Evolutionary conservation across 1,140 invertebrate species (phyloP).

Genomic region (Eriocheir sinensis): DNA sequence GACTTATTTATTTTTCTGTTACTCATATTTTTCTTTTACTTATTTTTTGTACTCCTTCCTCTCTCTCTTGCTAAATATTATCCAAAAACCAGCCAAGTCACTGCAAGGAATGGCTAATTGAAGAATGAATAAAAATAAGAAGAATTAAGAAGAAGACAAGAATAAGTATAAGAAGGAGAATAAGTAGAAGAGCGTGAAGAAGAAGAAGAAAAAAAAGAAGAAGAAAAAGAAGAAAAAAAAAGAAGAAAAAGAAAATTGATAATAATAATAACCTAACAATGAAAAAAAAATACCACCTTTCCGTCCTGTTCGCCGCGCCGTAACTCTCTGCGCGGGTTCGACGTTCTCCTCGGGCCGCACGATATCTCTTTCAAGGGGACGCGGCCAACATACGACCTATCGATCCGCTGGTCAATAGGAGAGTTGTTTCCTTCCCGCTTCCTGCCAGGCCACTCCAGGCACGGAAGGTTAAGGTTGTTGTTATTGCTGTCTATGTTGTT

Average conservation of each 20-base stretch:
- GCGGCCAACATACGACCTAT: neutral
- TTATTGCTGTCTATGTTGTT: neutral
- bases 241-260: neutral
- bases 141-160: too few species aligned
- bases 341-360: conserved; percentile 9
- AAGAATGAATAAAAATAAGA: too few species aligned
- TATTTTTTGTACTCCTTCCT: too few species aligned
- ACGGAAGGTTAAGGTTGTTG: neutral
- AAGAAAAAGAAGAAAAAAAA: neutral
- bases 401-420: neutral
- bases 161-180: too few species aligned
- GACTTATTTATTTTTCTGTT: too few species aligned
- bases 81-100: too few species aligned
- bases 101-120: too few species aligned
- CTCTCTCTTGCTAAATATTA: too few species aligned
- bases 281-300: neutral
- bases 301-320: neutral
- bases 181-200: too few species aligned
- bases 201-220: too few species aligned
- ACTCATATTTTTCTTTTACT: too few species aligned
- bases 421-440: neutral
- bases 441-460: neutral
- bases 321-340: conserved; percentile 9
- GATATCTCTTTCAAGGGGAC: conserved; percentile 24
- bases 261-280: too few species aligned